Percentiles rank a stretch among this genome's conserved stretches.
These are phyloP conservation scores for Brachyalestes nurse DNA, from an alignment of 2,797 vertebrate species.

Conservation along the genomic window DNA sequence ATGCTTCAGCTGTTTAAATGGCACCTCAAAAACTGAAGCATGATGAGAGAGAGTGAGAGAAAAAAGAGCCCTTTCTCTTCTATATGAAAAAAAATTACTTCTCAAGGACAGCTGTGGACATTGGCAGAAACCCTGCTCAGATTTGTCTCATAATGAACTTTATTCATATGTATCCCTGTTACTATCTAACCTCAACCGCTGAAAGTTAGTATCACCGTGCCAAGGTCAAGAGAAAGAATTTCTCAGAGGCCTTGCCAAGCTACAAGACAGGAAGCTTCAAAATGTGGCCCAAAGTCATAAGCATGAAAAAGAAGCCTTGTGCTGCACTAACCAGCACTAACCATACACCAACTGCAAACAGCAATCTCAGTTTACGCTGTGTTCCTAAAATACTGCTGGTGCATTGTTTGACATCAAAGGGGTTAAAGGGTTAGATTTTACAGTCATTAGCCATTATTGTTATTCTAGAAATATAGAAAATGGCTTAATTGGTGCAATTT, in stretches of 20 bases:
- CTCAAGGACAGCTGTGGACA: constrained; percentile 41
- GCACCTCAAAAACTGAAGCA: constrained; percentile 17
- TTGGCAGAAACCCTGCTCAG: constrained; percentile 28
- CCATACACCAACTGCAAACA: background rate
- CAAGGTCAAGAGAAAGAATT: constrained; percentile 42
- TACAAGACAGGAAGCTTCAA: constrained; percentile 9
- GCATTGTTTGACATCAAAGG: too few relatives aligned
- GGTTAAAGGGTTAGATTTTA: too few relatives aligned
- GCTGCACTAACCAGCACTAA: constrained; percentile 6
- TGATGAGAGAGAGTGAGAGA: background rate
- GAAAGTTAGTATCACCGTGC: constrained; percentile 13
- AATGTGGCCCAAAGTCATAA: constrained; percentile 32
- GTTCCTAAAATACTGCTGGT: too few relatives aligned
- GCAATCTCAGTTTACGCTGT: background rate
- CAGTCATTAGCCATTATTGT: too few relatives aligned
- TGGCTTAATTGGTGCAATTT: too few relatives aligned
- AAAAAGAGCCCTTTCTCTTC: constrained; percentile 15
- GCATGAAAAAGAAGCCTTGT: constrained; percentile 15
- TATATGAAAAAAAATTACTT: constrained; percentile 27
- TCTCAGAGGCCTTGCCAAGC: constrained; percentile 30
- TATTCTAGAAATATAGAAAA: too few relatives aligned
- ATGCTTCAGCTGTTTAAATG: constrained; percentile 8
- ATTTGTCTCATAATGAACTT: background rate
- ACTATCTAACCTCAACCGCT: constrained; percentile 27
- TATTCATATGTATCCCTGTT: constrained; percentile 19